Evolutionary conservation across 2,797 vertebrate species (phyloP).

Genomic region (Poliocrania exsul): DNA sequence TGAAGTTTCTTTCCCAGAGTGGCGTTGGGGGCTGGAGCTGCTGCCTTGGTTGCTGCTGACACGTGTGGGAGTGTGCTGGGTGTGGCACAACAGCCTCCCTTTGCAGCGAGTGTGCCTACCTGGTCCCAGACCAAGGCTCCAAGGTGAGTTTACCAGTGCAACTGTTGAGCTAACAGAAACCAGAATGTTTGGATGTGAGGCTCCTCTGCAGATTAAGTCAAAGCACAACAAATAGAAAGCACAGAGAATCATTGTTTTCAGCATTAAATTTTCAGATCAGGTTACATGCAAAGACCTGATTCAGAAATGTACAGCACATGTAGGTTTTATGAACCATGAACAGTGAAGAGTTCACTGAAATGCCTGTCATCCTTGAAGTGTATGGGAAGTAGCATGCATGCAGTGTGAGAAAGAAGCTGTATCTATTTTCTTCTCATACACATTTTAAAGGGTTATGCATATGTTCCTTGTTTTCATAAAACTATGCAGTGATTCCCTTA

Average conservation of each 20-base stretch:
- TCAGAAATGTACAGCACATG: not conserved
- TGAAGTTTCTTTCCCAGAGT: not conserved
- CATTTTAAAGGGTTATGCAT: not conserved
- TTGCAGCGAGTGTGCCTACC: not conserved
- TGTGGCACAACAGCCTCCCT: not conserved
- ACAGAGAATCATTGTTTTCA: not conserved
- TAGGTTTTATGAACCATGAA: not conserved
- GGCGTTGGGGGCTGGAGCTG: not conserved
- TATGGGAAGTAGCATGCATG: not conserved
- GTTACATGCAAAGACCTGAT: not conserved
- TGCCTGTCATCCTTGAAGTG: not conserved
- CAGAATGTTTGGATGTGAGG: not conserved
- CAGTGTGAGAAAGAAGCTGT: not conserved
- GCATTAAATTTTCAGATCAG: not conserved
- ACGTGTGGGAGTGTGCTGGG: accelerated
- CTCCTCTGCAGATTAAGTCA: not conserved
- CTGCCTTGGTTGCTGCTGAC: not conserved
- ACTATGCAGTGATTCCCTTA: not conserved
- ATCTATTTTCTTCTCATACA: not conserved
- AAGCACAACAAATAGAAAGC: not conserved
- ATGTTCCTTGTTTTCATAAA: not conserved
- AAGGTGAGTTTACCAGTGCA: not conserved
- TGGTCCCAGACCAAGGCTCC: not conserved
- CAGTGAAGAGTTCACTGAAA: not conserved
- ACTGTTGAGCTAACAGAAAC: not conserved